phyloP scores from a whole-genome alignment of 2,797 vertebrate genomes.

The Paedocypris micromegethes region DNA sequence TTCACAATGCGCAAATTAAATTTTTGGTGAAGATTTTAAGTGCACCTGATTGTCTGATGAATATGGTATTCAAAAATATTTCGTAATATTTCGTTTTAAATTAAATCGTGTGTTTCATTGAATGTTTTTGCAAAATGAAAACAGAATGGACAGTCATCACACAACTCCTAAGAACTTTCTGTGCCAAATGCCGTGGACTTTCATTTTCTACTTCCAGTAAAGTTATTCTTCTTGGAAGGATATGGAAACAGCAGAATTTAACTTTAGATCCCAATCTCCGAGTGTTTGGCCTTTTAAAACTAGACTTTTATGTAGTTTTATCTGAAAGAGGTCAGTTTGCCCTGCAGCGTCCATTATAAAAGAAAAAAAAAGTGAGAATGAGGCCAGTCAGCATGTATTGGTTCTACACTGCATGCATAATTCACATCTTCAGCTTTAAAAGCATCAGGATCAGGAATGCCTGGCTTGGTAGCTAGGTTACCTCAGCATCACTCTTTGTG shows the following conservation, averaged over 20 bases:
- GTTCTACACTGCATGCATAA: constrained; percentile 62
- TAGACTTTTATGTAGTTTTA: constrained; percentile 14
- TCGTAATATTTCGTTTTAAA: no score
- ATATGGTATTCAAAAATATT: no score
- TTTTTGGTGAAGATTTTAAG: no score
- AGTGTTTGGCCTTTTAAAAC: neutral
- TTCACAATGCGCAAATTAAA: no score
- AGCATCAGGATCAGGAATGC: constrained; percentile 65
- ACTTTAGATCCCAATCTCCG: neutral
- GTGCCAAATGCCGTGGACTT: no score
- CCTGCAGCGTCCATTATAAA: constrained; percentile 33
- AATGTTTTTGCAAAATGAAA: no score
- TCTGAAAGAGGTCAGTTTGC: constrained; percentile 26
- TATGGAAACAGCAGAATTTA: neutral
- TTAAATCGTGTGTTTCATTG: no score
- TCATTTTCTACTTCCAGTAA: no score
- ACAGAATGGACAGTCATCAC: no score
- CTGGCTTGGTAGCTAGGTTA: constrained; percentile 65
- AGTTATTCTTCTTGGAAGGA: no score
- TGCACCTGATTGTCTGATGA: no score
- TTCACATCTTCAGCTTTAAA: constrained; percentile 67
- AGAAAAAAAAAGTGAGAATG: constrained; percentile 24
- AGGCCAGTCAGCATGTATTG: constrained; percentile 43
- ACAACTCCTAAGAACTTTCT: no score
- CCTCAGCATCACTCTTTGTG: constrained; percentile 34